These are phyloP conservation scores for Sterrhoptilus dennistouni DNA, from an alignment of 2,113 vertebrate species.

Conservation along the genomic window DNA sequence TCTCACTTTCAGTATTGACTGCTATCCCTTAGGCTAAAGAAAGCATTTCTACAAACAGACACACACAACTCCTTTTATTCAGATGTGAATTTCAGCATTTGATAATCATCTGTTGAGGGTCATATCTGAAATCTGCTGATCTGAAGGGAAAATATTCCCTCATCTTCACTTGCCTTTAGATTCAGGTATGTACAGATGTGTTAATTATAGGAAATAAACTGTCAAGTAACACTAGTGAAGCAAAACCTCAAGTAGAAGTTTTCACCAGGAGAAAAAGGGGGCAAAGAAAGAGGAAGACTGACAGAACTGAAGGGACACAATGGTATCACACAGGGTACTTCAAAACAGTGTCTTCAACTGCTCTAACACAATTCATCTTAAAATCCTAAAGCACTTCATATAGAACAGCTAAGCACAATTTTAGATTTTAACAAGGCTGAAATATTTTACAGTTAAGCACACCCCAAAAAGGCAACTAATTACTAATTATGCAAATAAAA, in stretches of 20 bases:
- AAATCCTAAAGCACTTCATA: background rate
- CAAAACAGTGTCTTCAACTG: background rate
- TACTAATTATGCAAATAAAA: background rate
- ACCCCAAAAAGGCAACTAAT: background rate
- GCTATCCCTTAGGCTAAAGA: background rate
- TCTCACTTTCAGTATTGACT: background rate
- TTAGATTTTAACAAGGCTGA: background rate
- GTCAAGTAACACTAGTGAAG: background rate
- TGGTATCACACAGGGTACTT: background rate
- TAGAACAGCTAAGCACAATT: background rate
- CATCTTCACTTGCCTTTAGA: background rate
- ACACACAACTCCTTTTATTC: background rate
- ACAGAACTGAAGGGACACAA: background rate
- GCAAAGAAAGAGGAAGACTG: background rate
- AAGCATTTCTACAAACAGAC: background rate
- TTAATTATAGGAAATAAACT: background rate
- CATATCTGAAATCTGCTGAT: background rate
- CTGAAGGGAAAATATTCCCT: background rate
- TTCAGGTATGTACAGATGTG: background rate
- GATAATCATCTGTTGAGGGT: slow-evolving; percentile 13
- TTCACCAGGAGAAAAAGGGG: background rate
- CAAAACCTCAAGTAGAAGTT: background rate
- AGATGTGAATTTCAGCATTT: slow-evolving; percentile 12
- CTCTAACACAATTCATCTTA: background rate
- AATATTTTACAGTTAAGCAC: background rate